Conservation (phyloP, 2,113 vertebrate genomes). For the Benitochromis conjunctus region DNA sequence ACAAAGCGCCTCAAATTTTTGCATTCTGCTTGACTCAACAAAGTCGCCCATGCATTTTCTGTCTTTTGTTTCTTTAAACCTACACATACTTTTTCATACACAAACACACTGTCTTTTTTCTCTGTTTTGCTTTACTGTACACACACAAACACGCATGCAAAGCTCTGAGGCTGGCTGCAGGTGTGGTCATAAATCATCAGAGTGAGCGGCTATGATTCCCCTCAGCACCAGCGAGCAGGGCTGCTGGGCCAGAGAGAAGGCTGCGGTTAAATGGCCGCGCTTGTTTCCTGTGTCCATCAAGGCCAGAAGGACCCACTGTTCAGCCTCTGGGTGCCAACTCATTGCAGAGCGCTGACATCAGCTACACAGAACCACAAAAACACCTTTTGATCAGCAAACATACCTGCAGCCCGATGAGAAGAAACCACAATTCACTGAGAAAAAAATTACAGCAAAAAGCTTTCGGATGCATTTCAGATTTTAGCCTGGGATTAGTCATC, state of each 20-base stretch:
- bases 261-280: constrained; percentile 22
- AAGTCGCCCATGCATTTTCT: neutral
- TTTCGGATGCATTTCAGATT: neutral
- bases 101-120: neutral
- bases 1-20: neutral
- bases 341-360: neutral
- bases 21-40: neutral
- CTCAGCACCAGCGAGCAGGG: neutral
- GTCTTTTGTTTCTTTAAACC: neutral
- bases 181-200: constrained; percentile 70
- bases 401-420: accelerated
- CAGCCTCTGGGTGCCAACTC: neutral
- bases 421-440: neutral
- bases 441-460: neutral
- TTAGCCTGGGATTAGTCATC: neutral
- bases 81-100: neutral
- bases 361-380: neutral
- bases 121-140: neutral
- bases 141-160: neutral
- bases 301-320: constrained; percentile 23
- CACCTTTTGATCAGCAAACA: neutral
- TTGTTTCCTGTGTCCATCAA: constrained; percentile 22
- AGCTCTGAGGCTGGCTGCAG: constrained; percentile 32
- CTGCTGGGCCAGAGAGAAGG: neutral
- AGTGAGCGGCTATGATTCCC: constrained; percentile 51